Evolutionary conservation across 2,888 invertebrate genomes (phyloP), one percentile per base, ranked within the genome.

Genomic region (Sphaeridia pumilis): DNA sequence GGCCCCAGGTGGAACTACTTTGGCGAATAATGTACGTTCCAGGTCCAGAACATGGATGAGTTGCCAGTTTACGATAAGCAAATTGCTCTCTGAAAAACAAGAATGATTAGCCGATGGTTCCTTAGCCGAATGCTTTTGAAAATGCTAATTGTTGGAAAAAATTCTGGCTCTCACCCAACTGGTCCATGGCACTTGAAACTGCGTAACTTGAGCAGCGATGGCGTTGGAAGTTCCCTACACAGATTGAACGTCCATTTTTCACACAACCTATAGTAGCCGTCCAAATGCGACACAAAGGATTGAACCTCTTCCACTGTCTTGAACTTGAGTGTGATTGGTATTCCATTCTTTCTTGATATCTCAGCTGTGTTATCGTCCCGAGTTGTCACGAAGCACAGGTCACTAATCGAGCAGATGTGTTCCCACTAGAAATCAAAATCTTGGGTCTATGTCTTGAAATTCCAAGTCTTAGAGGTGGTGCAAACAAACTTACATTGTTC

Each of bases 191-290:
- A 88, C 71, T 84, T 86, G 65, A 83, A 74, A 57, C 76, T 73
- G 60, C 82, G 78, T 21, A 90, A 70, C 65, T 78, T 79, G 65
- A 79, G 78, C 54, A 92, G 71, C 3, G 85, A 84, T 3, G 89
- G 90, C 0, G 88, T 85, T 52, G 79, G 75, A 51, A 87, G 78
- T 65, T 87, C 83, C 68, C 81, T 82, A 67, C 89, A 92, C 56
- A 92, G 74, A 73, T 89, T 88, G 67, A 87, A 87, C 35, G 84
- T 89, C 89, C 89, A 92, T 72, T 88, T 90, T 42, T 83, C 81
- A 67, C 82, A 82, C 63, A 88, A 73, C 66, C 87, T 79, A 69
- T 89, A 90, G 71, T 92, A 92, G 51, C 89, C 89, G 70, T 87
- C 84, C 57, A 90, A 73, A 50, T 83, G 75, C 54, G 85, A 83